Conservation (phyloP, 2,888 invertebrate species). For the Norana najaformis region DNA sequence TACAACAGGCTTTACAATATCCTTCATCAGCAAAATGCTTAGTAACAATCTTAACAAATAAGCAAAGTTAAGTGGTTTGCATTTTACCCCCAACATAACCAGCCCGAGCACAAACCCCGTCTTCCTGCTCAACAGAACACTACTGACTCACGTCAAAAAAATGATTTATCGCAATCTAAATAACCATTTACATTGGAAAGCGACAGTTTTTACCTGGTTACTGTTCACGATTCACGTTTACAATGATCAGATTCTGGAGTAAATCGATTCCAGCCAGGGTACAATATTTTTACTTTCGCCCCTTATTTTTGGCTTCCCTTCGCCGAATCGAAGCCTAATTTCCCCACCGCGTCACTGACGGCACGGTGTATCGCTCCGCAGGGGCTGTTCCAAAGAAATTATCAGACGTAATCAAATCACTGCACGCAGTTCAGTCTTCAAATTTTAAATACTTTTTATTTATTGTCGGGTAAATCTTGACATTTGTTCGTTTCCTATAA, state of each 20-base stretch:
- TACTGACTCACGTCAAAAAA: background rate
- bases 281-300: background rate
- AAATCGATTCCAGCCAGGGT: background rate
- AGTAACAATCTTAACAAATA: background rate
- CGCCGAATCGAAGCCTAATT: background rate
- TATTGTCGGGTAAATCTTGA: too few relatives aligned
- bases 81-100: background rate
- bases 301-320: background rate
- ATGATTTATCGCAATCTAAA: background rate
- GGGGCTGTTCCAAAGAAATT: background rate
- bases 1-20: too few relatives aligned
- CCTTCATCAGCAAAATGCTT: background rate
- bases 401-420: background rate
- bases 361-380: background rate
- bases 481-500: too few relatives aligned
- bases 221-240: background rate
- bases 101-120: slow-evolving; percentile 3
- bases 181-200: background rate
- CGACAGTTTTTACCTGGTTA: background rate
- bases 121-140: background rate
- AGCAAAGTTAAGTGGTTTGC: background rate
- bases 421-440: background rate
- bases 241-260: background rate
- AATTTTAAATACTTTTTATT: too few relatives aligned
- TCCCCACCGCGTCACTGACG: background rate